A percentile compares a stretch with the other conserved stretches of the same genome.
Evolutionary conservation across 2,888 invertebrate species (phyloP).

Genomic region (Emmelina monodactyla): DNA sequence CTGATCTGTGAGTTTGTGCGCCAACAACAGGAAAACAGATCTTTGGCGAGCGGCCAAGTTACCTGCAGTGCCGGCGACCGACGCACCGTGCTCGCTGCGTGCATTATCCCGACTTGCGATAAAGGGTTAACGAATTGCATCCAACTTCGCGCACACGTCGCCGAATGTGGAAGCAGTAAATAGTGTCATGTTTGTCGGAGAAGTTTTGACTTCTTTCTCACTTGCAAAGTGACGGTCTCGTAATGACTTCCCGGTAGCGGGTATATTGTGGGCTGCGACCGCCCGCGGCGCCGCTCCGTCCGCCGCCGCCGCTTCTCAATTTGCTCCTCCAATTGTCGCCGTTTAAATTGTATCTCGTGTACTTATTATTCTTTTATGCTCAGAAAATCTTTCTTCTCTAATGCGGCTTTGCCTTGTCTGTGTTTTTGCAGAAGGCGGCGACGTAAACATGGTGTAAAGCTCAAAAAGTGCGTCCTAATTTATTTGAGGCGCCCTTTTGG

Average conservation of each 20-base stretch:
- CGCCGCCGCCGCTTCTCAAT: conserved; percentile 26
- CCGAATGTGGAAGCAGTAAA: conserved; percentile 53
- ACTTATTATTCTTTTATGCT: conserved; percentile 46
- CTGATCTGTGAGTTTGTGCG: conserved; percentile 63
- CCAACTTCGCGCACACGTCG: conserved; percentile 53
- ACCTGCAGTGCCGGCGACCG: conserved; percentile 39
- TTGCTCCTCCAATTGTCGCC: conserved; percentile 41
- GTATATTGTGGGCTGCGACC: conserved; percentile 24
- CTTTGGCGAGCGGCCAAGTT: conserved; percentile 56
- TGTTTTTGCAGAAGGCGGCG: conserved; percentile 36
- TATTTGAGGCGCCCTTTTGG: conserved; percentile 44
- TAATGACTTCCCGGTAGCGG: conserved; percentile 37
- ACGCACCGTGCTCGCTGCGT: conserved; percentile 19
- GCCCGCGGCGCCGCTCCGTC: conserved; percentile 26
- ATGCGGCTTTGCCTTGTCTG: conserved; percentile 32
- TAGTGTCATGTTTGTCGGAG: conserved; percentile 49
- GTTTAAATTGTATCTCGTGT: conserved; percentile 51
- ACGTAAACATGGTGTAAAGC: conserved; percentile 36
- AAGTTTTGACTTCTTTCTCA: conserved; percentile 58
- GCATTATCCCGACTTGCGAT: conserved; percentile 28
- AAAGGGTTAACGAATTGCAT: conserved; percentile 60
- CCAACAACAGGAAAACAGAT: conserved; percentile 63
- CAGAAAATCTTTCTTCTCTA: conserved; percentile 34
- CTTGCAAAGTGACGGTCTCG: conserved; percentile 45
- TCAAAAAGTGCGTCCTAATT: conserved; percentile 49